These are phyloP conservation scores for Zygaena filipendulae DNA, from an alignment of 2,888 invertebrate species.

Conservation along the genomic window DNA sequence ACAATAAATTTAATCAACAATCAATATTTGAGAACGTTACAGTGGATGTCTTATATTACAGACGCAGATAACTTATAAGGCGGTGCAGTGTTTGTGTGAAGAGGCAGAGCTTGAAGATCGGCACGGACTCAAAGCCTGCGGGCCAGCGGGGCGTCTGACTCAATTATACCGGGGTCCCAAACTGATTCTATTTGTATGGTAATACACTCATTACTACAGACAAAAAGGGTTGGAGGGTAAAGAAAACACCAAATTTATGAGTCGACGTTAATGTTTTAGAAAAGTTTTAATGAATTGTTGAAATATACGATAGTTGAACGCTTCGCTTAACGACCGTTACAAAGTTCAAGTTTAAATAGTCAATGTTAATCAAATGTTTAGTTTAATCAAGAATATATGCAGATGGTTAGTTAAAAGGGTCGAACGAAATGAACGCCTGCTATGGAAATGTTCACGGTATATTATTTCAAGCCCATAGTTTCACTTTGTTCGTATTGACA, in stretches of 20 bases:
- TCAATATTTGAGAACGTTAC: too few species aligned
- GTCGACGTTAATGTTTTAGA: constrained; percentile 20
- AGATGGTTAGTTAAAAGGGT: too few species aligned
- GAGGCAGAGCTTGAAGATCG: constrained; percentile 24
- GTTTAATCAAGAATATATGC: too few species aligned
- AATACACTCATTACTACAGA: constrained; percentile 60
- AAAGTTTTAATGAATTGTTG: constrained; percentile 23
- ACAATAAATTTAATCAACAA: too few species aligned
- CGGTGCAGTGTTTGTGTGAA: too few species aligned
- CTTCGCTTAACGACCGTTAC: not conserved
- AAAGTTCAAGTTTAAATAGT: not conserved
- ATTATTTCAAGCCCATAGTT: too few species aligned
- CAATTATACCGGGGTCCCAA: constrained; percentile 48
- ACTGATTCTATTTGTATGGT: constrained; percentile 64
- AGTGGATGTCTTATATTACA: too few species aligned
- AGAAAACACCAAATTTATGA: constrained; percentile 34
- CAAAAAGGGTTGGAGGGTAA: constrained; percentile 44
- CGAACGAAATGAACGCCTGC: too few species aligned
- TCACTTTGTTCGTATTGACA: too few species aligned
- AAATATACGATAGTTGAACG: constrained; percentile 5
- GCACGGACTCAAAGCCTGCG: constrained; percentile 36
- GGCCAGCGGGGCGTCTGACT: constrained; percentile 53
- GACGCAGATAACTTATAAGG: too few species aligned
- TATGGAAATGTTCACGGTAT: too few species aligned
- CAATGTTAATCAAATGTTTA: too few species aligned